These are phyloP conservation scores for Neria commutata DNA, from an alignment of 2,888 invertebrate species.

Conservation along the genomic window DNA sequence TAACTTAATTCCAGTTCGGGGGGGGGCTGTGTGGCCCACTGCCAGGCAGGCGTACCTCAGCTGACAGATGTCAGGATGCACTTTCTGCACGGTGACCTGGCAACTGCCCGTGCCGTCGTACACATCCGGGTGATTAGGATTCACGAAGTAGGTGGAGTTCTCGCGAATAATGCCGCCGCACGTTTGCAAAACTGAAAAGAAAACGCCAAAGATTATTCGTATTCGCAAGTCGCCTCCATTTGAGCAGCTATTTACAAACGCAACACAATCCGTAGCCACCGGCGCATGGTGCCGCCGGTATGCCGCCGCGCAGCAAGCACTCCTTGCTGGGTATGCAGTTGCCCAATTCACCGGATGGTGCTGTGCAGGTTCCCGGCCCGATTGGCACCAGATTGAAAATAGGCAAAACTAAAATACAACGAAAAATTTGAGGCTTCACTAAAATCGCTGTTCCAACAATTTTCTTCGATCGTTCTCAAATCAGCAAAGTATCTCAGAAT, in stretches of 20 bases:
- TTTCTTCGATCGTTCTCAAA: too few species aligned
- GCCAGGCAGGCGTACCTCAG: conserved; percentile 66
- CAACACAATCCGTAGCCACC: conserved; percentile 63
- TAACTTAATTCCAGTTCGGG: background rate
- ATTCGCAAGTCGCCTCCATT: background rate
- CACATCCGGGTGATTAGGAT: conserved; percentile 75
- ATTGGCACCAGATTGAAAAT: conserved; percentile 82
- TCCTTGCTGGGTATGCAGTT: conserved; percentile 77
- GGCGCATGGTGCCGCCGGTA: conserved; percentile 79
- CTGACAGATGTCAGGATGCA: conserved; percentile 81
- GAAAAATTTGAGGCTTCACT: too few species aligned
- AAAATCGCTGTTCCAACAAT: too few species aligned
- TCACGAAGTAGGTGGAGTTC: conserved; percentile 87
- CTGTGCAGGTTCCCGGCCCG: conserved; percentile 76
- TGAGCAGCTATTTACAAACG: conserved; percentile 51
- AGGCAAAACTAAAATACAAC: conserved; percentile 73
- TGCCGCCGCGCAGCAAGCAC: conserved; percentile 74
- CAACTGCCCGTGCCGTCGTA: conserved; percentile 84
- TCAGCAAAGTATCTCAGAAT: too few species aligned
- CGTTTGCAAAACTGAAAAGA: conserved; percentile 71
- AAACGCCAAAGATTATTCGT: too few species aligned
- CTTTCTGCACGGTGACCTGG: conserved; percentile 80
- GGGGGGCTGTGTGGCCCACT: background rate
- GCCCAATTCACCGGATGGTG: conserved; percentile 79
- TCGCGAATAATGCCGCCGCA: conserved; percentile 80